A percentile compares a stretch with the other conserved stretches of the same genome.
Evolutionary conservation across 2,888 invertebrate species (phyloP).

Genomic region (Polymixis lichenea): DNA sequence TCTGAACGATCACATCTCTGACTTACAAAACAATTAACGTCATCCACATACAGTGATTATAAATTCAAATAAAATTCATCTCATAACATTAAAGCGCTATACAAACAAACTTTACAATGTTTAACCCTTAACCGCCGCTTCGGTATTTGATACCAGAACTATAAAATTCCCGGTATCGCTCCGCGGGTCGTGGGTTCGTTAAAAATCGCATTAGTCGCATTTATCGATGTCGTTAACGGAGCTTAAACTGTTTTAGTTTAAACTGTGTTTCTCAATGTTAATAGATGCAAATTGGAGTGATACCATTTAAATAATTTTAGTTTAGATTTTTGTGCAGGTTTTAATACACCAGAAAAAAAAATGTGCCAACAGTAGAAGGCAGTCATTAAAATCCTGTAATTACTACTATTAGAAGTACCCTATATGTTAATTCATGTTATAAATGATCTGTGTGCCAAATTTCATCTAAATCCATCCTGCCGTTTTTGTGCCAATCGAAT

Average conservation of each 20-base stretch:
- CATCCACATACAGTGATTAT: background rate
- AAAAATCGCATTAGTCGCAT: slow-evolving; percentile 83
- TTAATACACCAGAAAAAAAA: no score
- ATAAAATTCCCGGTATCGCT: slow-evolving; percentile 70
- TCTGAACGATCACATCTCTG: background rate
- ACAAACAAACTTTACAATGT: slow-evolving; percentile 55
- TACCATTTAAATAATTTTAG: background rate
- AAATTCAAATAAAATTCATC: slow-evolving; percentile 47
- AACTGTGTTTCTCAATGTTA: slow-evolving; percentile 70
- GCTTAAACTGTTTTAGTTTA: slow-evolving; percentile 79
- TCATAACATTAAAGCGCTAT: slow-evolving; percentile 45
- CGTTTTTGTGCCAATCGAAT: background rate
- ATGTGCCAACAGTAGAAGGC: background rate
- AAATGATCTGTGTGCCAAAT: background rate
- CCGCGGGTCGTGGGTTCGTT: slow-evolving; percentile 76
- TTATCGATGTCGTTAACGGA: slow-evolving; percentile 83
- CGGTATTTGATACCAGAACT: slow-evolving; percentile 65
- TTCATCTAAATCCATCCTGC: background rate
- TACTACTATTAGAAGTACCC: no score
- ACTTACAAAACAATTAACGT: background rate
- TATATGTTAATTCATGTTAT: no score
- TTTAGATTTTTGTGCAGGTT: background rate
- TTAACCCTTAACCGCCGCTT: slow-evolving; percentile 64
- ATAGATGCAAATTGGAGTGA: background rate
- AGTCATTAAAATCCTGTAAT: background rate